Evolutionary conservation across 2,797 vertebrate genomes (phyloP).

Genomic region (Sternarchorhynchus goeldii): DNA sequence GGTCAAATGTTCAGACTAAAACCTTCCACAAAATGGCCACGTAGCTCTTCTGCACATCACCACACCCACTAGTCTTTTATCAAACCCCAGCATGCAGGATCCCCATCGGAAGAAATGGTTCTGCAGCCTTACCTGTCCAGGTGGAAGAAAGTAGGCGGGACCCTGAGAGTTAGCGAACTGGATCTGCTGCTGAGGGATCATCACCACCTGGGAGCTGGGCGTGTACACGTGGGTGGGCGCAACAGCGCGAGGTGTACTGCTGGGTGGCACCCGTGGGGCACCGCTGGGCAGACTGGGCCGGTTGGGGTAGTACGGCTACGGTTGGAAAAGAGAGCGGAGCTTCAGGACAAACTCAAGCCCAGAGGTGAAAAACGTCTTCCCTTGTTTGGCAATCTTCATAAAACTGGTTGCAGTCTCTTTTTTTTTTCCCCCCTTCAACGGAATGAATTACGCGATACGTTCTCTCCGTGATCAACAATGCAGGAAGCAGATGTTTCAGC

Average conservation of each 20-base stretch:
- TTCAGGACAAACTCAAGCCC: background rate
- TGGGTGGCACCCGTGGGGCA: constrained; percentile 85
- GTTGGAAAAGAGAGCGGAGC: constrained; percentile 15
- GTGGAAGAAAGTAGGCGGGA: constrained; percentile 84
- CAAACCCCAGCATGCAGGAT: too few relatives aligned
- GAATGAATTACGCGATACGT: too few relatives aligned
- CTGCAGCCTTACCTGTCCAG: constrained; percentile 82
- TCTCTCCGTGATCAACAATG: too few relatives aligned
- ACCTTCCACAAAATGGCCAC: too few relatives aligned
- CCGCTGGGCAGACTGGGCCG: constrained; percentile 88
- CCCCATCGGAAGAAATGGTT: too few relatives aligned
- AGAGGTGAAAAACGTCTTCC: background rate
- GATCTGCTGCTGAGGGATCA: constrained; percentile 93
- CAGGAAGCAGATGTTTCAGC: too few relatives aligned
- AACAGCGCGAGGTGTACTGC: constrained; percentile 85
- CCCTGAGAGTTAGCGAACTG: constrained; percentile 89
- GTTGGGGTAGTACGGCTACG: constrained; percentile 89
- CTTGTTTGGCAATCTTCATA: too few relatives aligned
- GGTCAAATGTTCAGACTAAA: too few relatives aligned
- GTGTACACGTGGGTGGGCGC: constrained; percentile 89
- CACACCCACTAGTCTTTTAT: too few relatives aligned
- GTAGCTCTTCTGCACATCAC: too few relatives aligned
- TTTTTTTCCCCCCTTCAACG: too few relatives aligned
- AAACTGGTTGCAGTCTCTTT: too few relatives aligned
- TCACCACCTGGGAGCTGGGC: constrained; percentile 93